A percentile compares a stretch with the other conserved stretches of the same genome.
Conservation (phyloP, 1,140 invertebrate species). For the Calycopis cecrops region DNA sequence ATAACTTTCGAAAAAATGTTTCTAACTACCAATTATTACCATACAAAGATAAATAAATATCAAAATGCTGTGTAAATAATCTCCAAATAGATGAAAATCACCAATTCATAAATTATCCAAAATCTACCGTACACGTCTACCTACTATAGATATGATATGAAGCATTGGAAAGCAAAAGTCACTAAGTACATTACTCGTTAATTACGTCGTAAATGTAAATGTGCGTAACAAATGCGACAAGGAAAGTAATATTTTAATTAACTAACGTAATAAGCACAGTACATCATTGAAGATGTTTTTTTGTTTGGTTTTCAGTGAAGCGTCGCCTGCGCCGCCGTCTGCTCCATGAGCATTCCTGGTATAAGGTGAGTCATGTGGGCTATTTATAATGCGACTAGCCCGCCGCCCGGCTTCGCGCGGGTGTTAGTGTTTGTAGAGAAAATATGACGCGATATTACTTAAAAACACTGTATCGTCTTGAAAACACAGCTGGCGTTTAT, state of each 20-base stretch:
- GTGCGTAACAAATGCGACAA: not conserved
- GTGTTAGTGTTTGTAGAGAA: not conserved
- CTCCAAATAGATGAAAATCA: too few species aligned
- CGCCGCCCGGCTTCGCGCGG: conserved; percentile 12
- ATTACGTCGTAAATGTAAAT: not conserved
- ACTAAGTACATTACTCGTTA: too few species aligned
- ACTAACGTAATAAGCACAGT: conserved; percentile 25
- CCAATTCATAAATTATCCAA: too few species aligned
- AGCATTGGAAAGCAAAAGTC: too few species aligned
- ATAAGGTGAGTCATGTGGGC: conserved; percentile 63
- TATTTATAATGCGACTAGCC: conserved; percentile 47
- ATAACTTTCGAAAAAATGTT: too few species aligned
- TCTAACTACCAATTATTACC: too few species aligned
- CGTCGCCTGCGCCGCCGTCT: conserved; percentile 48
- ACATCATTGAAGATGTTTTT: conserved; percentile 31
- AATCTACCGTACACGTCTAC: too few species aligned
- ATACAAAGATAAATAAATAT: too few species aligned
- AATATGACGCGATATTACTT: conserved; percentile 4
- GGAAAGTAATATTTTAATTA: not conserved
- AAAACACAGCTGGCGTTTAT: too few species aligned
- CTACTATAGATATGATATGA: too few species aligned
- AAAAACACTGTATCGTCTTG: too few species aligned
- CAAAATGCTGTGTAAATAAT: too few species aligned
- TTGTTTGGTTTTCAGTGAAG: conserved; percentile 51
- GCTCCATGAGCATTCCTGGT: conserved; percentile 61